Percentiles rank a stretch among this genome's conserved stretches.
phyloP scores from a whole-genome alignment of 2,888 invertebrate genomes.

The Meghimatium bilineatum region DNA sequence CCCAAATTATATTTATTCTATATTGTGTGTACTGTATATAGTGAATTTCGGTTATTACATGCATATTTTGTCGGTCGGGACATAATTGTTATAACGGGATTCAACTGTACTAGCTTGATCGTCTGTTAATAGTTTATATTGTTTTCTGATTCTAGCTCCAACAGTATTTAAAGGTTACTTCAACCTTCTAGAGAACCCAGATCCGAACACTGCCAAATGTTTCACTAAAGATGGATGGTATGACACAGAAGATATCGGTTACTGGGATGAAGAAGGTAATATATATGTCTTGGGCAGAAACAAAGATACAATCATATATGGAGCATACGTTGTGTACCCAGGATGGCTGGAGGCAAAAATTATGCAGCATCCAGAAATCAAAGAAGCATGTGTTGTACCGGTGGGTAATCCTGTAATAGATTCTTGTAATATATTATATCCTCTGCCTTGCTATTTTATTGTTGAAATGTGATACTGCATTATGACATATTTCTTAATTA shows the following conservation, averaged over 20 bases:
- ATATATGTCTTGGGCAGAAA: conserved; percentile 30
- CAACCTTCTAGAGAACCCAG: conserved; percentile 29
- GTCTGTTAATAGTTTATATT: too few relatives aligned
- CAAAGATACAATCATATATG: conserved; percentile 24
- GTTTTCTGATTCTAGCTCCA: not conserved
- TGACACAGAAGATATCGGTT: conserved; percentile 15
- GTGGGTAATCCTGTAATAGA: not conserved
- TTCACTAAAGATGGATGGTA: conserved; percentile 37
- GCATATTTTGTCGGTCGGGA: too few relatives aligned
- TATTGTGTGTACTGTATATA: too few relatives aligned
- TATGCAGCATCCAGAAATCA: conserved; percentile 11
- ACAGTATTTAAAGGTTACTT: conserved; percentile 12
- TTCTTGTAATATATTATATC: too few relatives aligned
- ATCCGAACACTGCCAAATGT: conserved; percentile 23
- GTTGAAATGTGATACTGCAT: too few relatives aligned
- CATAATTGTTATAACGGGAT: too few relatives aligned
- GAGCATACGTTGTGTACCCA: conserved; percentile 16
- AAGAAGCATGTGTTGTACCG: not conserved
- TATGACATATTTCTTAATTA: too few relatives aligned
- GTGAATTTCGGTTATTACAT: too few relatives aligned
- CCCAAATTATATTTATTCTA: too few relatives aligned
- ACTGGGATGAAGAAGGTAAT: conserved; percentile 19
- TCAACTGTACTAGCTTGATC: too few relatives aligned
- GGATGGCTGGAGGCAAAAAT: conserved; percentile 30
- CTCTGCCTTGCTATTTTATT: too few relatives aligned